phyloP scores from a whole-genome alignment of 2,888 invertebrate genomes.

The Melieria crassipennis region DNA sequence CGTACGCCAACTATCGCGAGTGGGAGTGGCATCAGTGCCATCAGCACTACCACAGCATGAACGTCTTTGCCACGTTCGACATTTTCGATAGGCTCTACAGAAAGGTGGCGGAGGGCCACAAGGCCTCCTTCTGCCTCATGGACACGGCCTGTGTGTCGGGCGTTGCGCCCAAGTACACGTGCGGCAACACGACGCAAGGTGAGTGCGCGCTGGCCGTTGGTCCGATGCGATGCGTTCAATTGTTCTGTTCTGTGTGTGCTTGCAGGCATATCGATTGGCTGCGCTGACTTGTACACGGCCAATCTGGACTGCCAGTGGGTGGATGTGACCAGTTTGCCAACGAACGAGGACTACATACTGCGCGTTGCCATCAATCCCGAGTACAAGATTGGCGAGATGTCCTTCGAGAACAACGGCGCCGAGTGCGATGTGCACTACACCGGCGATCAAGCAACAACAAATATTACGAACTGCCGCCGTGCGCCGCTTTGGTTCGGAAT shows the following conservation, averaged over 20 bases:
- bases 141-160: conserved; percentile 52
- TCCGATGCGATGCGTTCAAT: not conserved
- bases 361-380: conserved; percentile 58
- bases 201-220: conserved; percentile 7
- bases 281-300: conserved; percentile 53
- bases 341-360: conserved; percentile 50
- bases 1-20: conserved; percentile 56
- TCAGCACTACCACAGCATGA: conserved; percentile 58
- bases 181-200: conserved; percentile 58
- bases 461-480: conserved; percentile 48
- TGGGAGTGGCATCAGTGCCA: conserved; percentile 61
- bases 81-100: conserved; percentile 51
- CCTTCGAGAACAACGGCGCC: conserved; percentile 58
- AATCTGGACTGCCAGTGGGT: conserved; percentile 60
- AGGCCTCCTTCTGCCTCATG: conserved; percentile 59
- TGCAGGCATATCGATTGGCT: conserved; percentile 55
- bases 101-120: conserved; percentile 58
- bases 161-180: conserved; percentile 46
- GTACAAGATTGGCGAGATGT: conserved; percentile 54
- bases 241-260: not conserved
- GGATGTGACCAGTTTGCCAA: conserved; percentile 55
- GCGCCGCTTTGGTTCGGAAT: conserved; percentile 41
- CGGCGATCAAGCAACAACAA: conserved; percentile 49
- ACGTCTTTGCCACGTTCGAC: conserved; percentile 57
- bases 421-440: conserved; percentile 55